A percentile compares a stretch with the other conserved stretches of the same genome.
Conservation (phyloP, 1,140 invertebrate species). For the Polypedilum pembai region DNA sequence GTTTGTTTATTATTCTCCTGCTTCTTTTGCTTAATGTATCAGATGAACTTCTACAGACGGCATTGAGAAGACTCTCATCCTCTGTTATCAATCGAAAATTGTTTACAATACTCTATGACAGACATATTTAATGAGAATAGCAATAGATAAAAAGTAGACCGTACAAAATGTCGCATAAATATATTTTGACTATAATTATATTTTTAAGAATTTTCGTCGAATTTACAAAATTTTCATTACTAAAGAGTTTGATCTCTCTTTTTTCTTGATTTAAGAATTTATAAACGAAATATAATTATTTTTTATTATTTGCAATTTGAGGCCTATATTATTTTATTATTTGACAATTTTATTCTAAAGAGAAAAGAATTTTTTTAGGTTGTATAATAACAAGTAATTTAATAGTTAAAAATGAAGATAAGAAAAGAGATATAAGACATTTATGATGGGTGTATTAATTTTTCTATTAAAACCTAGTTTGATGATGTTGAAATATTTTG, state of each 20-base stretch:
- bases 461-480: not conserved
- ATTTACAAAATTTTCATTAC: too few relatives aligned
- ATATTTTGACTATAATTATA: too few relatives aligned
- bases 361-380: not conserved
- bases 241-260: too few relatives aligned
- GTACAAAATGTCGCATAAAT: too few relatives aligned
- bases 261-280: too few relatives aligned
- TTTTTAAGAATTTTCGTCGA: too few relatives aligned
- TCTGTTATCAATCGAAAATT: constrained; percentile 22
- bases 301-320: too few relatives aligned
- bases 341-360: too few relatives aligned
- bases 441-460: not conserved
- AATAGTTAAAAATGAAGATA: constrained; percentile 17
- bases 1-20: not conserved
- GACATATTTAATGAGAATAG: constrained; percentile 18
- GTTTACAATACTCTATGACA: constrained; percentile 19
- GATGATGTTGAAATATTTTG: not conserved
- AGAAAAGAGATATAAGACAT: not conserved
- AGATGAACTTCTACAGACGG: constrained; percentile 8
- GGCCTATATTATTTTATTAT: too few relatives aligned
- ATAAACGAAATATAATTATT: too few relatives aligned
- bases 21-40: not conserved
- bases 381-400: not conserved
- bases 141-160: too few relatives aligned
- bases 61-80: not conserved